These are phyloP conservation scores for Ia io DNA, from an alignment of 2,113 vertebrate species.

Conservation along the genomic window DNA sequence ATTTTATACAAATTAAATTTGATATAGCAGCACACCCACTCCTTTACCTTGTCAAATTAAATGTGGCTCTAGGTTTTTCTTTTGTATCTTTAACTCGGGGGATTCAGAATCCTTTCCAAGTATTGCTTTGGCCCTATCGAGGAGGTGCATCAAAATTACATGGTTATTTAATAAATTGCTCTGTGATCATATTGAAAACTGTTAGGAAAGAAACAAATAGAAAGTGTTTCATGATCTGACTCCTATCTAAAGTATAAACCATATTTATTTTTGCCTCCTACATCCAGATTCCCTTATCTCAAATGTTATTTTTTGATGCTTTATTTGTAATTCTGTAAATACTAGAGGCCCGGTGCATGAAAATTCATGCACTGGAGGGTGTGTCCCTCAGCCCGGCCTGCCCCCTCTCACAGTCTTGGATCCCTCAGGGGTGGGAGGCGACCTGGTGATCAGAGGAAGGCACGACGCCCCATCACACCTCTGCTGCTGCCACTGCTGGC, in stretches of 20 bases:
- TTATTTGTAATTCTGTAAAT: neutral
- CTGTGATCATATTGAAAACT: neutral
- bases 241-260: neutral
- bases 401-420: too few species aligned
- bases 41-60: slow-evolving; percentile 66
- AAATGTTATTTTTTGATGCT: slow-evolving; percentile 9
- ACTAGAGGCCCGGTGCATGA: too few species aligned
- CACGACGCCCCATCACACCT: too few species aligned
- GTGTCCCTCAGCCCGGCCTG: too few species aligned
- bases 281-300: neutral
- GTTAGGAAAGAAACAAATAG: neutral
- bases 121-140: neutral
- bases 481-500: too few species aligned
- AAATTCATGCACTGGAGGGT: too few species aligned
- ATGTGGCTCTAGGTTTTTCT: slow-evolving; percentile 43
- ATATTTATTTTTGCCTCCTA: neutral
- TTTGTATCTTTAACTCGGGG: slow-evolving; percentile 38
- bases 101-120: slow-evolving; percentile 27
- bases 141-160: neutral
- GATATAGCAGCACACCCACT: slow-evolving; percentile 51
- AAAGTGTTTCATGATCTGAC: neutral
- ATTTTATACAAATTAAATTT: slow-evolving; percentile 60
- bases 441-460: too few species aligned
- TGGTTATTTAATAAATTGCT: slow-evolving; percentile 15
- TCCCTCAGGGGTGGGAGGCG: too few species aligned